Percentiles rank a stretch among this genome's conserved stretches.
Evolutionary conservation across 2,113 vertebrate genomes (phyloP).

Genomic region (Atractosteus spatula): DNA sequence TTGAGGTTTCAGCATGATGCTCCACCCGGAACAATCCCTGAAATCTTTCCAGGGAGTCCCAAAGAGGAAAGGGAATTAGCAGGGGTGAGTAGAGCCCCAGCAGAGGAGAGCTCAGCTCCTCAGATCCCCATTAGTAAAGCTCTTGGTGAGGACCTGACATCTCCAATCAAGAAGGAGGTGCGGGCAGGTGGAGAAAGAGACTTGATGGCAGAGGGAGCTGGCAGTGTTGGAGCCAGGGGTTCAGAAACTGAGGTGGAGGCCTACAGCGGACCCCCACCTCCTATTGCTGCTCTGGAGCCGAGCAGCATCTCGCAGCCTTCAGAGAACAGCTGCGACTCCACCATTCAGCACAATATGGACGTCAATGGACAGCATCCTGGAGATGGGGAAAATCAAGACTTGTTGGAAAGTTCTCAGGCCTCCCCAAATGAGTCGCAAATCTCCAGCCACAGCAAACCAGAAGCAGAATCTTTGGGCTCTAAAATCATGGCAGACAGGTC

Average conservation of each 20-base stretch:
- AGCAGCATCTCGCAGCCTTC: slow-evolving; percentile 15
- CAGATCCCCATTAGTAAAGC: neutral
- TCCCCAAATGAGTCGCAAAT: slow-evolving; percentile 39
- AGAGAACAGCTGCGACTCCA: slow-evolving; percentile 20
- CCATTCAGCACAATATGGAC: slow-evolving; percentile 25
- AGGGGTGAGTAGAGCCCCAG: slow-evolving; percentile 26
- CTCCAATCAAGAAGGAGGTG: slow-evolving; percentile 40
- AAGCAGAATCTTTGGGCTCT: slow-evolving; percentile 47
- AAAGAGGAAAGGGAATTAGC: slow-evolving; percentile 31
- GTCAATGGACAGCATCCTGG: slow-evolving; percentile 48
- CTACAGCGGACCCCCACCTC: neutral
- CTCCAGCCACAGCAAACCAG: slow-evolving; percentile 21
- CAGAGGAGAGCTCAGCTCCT: neutral
- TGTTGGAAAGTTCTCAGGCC: slow-evolving; percentile 22
- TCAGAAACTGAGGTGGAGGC: slow-evolving; percentile 33
- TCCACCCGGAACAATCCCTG: slow-evolving; percentile 46
- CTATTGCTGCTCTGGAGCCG: neutral
- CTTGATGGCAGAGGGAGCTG: neutral
- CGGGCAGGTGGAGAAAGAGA: slow-evolving; percentile 12
- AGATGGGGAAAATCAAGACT: slow-evolving; percentile 14
- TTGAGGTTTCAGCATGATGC: slow-evolving; percentile 48
- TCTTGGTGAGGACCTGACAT: slow-evolving; percentile 2
- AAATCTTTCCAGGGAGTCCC: slow-evolving; percentile 47
- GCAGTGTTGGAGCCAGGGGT: slow-evolving; percentile 17
- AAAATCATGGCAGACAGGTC: slow-evolving; percentile 52